A percentile compares a stretch with the other conserved stretches of the same genome.
Conservation (phyloP, 2,797 vertebrate genomes). For the Rhinella marina region DNA sequence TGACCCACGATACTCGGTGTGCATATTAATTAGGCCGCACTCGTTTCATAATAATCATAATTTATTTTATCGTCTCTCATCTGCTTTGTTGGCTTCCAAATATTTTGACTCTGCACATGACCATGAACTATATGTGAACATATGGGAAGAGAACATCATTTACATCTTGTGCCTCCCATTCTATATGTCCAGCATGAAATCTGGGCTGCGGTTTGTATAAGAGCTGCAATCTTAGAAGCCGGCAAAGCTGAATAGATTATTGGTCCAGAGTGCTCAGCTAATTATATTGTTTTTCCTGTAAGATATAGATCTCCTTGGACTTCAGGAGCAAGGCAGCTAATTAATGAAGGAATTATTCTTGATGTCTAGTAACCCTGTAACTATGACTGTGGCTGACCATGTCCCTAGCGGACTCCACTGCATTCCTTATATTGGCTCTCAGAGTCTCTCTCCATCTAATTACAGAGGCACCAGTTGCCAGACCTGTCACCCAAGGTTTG, state of each 20-base stretch:
- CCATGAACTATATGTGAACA: background rate
- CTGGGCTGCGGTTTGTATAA: background rate
- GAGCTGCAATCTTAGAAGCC: slow-evolving; percentile 27
- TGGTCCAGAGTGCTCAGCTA: slow-evolving; percentile 43
- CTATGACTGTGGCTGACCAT: slow-evolving; percentile 19
- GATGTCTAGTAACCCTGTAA: slow-evolving; percentile 46
- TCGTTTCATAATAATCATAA: background rate
- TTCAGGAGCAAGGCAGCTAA: slow-evolving; percentile 50
- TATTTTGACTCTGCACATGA: background rate
- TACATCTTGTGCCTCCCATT: background rate
- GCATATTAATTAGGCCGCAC: background rate
- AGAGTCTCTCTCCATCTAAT: slow-evolving; percentile 50
- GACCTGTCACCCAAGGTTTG: slow-evolving; percentile 53
- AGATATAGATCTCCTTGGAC: slow-evolving; percentile 56
- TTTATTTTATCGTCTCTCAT: background rate
- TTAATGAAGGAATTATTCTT: slow-evolving; percentile 65
- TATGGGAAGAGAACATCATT: background rate
- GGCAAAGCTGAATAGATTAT: slow-evolving; percentile 42
- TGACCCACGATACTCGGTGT: background rate
- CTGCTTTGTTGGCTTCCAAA: background rate
- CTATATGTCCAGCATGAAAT: background rate
- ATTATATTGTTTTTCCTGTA: slow-evolving; percentile 58
- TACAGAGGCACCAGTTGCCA: slow-evolving; percentile 34
- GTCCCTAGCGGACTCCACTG: slow-evolving; percentile 17
- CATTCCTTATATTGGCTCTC: slow-evolving; percentile 39